These are phyloP conservation scores for Leucozona laternaria DNA, from an alignment of 2,888 invertebrate genomes.

Conservation along the genomic window DNA sequence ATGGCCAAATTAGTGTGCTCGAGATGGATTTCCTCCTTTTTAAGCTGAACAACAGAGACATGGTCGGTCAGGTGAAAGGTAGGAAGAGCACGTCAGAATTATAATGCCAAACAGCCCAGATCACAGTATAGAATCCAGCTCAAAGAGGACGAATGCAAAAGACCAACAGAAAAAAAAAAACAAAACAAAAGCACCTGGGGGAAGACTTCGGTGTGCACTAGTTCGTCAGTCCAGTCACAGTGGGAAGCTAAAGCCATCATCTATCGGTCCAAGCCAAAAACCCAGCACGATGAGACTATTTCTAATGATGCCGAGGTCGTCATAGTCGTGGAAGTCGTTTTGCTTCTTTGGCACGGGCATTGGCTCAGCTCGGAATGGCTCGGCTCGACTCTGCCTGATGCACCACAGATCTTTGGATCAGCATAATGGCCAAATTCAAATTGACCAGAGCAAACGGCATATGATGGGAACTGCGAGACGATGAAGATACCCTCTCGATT, in stretches of 20 bases:
- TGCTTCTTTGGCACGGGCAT: constrained; percentile 18
- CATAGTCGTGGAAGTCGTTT: constrained; percentile 30
- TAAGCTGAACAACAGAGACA: neutral
- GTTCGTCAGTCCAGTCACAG: constrained; percentile 66
- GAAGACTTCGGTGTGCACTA: constrained; percentile 47
- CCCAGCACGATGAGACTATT: constrained; percentile 63
- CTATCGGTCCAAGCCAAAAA: constrained; percentile 38
- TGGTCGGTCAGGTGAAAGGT: constrained; percentile 16
- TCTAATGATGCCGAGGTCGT: constrained; percentile 73
- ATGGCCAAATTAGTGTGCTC: constrained; percentile 72
- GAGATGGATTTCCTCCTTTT: constrained; percentile 71
- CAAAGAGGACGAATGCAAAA: constrained; percentile 56
- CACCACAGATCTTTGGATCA: constrained; percentile 32
- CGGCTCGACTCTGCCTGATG: neutral
- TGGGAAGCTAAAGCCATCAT: constrained; percentile 45
- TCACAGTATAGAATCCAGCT: constrained; percentile 2
- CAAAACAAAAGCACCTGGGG: constrained; percentile 37
- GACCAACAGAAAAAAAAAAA: neutral
- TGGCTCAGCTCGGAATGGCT: neutral
- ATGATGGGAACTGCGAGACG: constrained; percentile 60
- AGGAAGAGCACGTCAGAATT: constrained; percentile 57
- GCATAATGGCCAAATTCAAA: constrained; percentile 69
- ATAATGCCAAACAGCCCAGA: constrained; percentile 46
- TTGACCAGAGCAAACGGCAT: constrained; percentile 69
- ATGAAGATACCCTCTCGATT: constrained; percentile 33